Conservation (phyloP, 2,113 vertebrate genomes). For the Hippocampus comes region DNA sequence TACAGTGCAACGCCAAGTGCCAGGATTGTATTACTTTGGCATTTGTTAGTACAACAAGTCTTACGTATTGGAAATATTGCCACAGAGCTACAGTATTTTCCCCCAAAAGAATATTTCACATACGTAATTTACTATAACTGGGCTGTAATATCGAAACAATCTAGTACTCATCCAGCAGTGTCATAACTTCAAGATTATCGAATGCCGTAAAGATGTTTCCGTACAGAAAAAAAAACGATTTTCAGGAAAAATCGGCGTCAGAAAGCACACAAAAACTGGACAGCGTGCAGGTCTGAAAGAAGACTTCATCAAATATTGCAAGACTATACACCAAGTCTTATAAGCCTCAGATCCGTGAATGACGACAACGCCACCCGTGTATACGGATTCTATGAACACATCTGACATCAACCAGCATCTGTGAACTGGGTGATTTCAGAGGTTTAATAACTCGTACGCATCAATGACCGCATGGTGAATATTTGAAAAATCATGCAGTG, state of each 20-base stretch:
- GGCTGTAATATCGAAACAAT: not conserved
- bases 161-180: no score
- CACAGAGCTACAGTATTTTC: not conserved
- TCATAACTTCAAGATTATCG: no score
- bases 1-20: not conserved
- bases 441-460: not conserved
- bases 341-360: not conserved
- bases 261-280: not conserved
- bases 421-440: not conserved
- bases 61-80: not conserved
- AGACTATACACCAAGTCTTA: not conserved
- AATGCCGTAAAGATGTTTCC: no score
- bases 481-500: slow-evolving; percentile 23
- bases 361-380: not conserved
- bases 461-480: slow-evolving; percentile 1
- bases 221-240: no score
- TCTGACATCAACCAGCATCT: not conserved
- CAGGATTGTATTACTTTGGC: not conserved
- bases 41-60: not conserved
- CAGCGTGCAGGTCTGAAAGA: not conserved
- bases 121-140: not conserved
- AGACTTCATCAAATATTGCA: not conserved
- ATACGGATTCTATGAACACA: not conserved
- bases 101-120: not conserved
- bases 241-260: not conserved